Base-by-base conservation (phyloP, 2,113 vertebrate genomes). In the Anarhynchus alexandrinus region DNA sequence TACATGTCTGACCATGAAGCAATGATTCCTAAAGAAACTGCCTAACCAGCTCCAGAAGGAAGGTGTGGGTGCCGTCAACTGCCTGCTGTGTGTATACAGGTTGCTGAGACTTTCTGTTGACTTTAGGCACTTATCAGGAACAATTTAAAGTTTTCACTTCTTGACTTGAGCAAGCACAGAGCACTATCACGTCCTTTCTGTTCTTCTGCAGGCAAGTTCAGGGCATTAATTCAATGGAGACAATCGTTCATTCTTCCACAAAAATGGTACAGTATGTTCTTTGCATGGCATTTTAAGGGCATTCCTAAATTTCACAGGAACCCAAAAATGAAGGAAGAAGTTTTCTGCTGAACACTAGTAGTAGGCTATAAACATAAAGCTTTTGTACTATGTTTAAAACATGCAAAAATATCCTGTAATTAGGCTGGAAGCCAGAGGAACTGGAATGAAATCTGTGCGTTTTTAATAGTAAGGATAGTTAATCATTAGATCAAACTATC, bases 71-170 rank as follows among this genome's bases (percentile, higher is more conserved):
- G 74, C 81, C 62, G 89, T 47, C 80, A 76, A 5, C 26, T 82
- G 71, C 91, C 91, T 89, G 81, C 89, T 82, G 78, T 4, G 57
- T 67, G 42, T 38, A 10, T 43, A 36, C 42, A 71, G 71, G 58
- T 69, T 93, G 90, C 87, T 58, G 45, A 82, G 92, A 80, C 49
- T 89, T 84, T 76, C 81, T 96, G 32, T 91, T 93, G 73, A 73
- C 66, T 95, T 91, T 67, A 67, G 49, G 27, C 78, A 66, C 40
- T 93, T 65, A 69, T 5, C 47, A 61, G 40, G 82, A 86, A 29
- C 23, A 26, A 93, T 52, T 77, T 45, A 42, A 84, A 86, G 61
- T 38, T 91, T 77, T 90, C 3, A 16, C 27, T 87, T 42, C 32
- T 57, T 36, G 62, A 67, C 59, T 54, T 7, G 0, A 84, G 71